Evolutionary conservation across 2,113 vertebrate genomes (phyloP).

Genomic region (Probosciger aterrimus): DNA sequence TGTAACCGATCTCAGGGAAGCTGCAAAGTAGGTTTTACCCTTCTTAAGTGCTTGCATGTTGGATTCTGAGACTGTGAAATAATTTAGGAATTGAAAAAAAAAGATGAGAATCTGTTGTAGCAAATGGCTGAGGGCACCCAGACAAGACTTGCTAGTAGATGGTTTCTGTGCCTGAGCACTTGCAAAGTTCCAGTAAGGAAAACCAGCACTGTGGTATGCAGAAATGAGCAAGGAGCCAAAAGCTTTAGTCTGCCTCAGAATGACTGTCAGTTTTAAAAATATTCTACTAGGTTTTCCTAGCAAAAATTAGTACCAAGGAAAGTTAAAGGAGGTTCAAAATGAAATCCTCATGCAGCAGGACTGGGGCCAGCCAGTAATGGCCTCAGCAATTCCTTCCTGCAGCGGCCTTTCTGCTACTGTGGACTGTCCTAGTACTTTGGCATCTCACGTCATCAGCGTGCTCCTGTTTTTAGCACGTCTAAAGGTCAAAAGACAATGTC

Average conservation of each 20-base stretch:
- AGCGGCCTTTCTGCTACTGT: not conserved
- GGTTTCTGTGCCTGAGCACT: not conserved
- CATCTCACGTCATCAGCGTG: not conserved
- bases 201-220: not conserved
- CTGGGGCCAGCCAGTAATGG: not conserved
- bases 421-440: not conserved
- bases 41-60: not conserved
- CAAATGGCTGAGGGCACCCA: not conserved
- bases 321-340: not conserved
- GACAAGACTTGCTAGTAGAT: not conserved
- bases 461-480: not conserved
- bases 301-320: not conserved
- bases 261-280: not conserved
- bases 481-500: not conserved
- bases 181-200: not conserved
- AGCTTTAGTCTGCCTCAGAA: not conserved
- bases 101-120: not conserved
- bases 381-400: not conserved
- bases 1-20: conserved; percentile 83
- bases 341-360: not conserved
- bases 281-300: not conserved
- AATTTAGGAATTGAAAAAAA: not conserved
- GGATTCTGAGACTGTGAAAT: not conserved
- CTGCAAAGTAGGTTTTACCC: conserved; percentile 83
- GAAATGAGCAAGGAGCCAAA: not conserved